phyloP scores from a whole-genome alignment of 2,797 vertebrate species.

The Enteromius argenteus region DNA sequence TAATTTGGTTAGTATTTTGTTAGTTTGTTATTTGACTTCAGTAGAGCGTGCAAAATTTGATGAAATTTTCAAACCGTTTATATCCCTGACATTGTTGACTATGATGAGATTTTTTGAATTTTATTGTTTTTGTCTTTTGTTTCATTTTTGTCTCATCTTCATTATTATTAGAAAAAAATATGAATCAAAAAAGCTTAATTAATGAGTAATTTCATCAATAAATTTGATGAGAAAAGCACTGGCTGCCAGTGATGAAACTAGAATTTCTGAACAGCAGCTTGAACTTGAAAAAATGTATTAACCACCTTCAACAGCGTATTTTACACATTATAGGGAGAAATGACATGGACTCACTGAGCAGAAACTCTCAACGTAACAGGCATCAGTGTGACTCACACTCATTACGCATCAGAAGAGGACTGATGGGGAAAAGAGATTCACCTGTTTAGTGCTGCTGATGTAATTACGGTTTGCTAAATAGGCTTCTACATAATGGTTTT shows the following conservation, averaged over 20 bases:
- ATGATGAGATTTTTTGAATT: not conserved
- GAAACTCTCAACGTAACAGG: not conserved
- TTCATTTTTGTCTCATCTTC: not conserved
- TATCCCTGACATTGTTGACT: not conserved
- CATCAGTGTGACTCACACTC: conserved; percentile 21
- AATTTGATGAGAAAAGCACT: not conserved
- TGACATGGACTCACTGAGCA: not conserved
- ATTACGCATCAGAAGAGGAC: conserved; percentile 24
- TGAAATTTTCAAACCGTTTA: not conserved
- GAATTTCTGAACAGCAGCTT: not conserved
- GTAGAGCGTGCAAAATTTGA: not conserved
- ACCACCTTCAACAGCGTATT: not conserved
- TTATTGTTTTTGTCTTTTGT: not conserved
- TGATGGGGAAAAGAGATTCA: conserved; percentile 29
- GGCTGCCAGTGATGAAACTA: not conserved
- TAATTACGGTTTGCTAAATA: conserved; percentile 10
- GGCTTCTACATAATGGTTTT: conserved; percentile 11
- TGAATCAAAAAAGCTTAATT: not conserved
- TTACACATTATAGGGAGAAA: not conserved
- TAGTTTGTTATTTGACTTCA: not conserved
- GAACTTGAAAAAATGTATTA: not conserved
- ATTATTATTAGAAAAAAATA: not conserved
- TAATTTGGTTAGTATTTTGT: not conserved
- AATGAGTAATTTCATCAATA: not conserved
- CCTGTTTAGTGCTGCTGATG: conserved; percentile 32